Base-by-base conservation (phyloP, 1,140 invertebrate species). In the Drosophila teissieri region DNA sequence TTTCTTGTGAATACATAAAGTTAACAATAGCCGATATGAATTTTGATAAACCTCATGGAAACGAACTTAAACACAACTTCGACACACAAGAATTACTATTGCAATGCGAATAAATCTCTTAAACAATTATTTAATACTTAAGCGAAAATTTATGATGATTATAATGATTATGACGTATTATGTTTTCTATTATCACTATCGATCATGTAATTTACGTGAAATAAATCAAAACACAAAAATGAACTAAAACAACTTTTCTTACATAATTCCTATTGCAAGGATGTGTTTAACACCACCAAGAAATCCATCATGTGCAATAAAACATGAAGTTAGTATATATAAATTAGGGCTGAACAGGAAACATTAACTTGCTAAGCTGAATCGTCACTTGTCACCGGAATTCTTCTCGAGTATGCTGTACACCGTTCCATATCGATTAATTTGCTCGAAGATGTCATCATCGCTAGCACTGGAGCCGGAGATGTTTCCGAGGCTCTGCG, bases 131-230 rank as follows among this genome's bases (percentile, higher is more conserved):
- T 83, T 86, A 88, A 88, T 86, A 88, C 62, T 86, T 86, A 88
- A 86, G 83, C 64, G 53, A 75, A 82, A 57, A 85, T 80, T 73
- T 69, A 81, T 86, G 68, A 88, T 78, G 63, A 85, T 73, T 69
- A 81, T 88, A 63, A 82, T 82, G 63, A 85, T 80, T 80, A 85
- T 82, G 61, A 79, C 79, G 76, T 86, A 88, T 86, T 86, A 82
- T 86, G 82, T 88, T 86, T 85, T 85, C 86, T 88, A 86, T 88
- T 86, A 83, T 88, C 82, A 79, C 62, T 86, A 86, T 88, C 75
- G 82, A 88, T 51, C 51, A 88, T 86, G 82, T 86, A 86, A 86
- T 86, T 86, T 88, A 86, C 83, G 75, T 88, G 80, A 86, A 86
- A 81, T 82, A 64, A 85, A 86, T 88, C 73, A 88, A 86, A 86